Evolutionary conservation across 92 coral and sea anemone genomes (phyloP), one percentile per base, ranked within the genome.

Genomic region (Zoanthus sansibaricus): DNA sequence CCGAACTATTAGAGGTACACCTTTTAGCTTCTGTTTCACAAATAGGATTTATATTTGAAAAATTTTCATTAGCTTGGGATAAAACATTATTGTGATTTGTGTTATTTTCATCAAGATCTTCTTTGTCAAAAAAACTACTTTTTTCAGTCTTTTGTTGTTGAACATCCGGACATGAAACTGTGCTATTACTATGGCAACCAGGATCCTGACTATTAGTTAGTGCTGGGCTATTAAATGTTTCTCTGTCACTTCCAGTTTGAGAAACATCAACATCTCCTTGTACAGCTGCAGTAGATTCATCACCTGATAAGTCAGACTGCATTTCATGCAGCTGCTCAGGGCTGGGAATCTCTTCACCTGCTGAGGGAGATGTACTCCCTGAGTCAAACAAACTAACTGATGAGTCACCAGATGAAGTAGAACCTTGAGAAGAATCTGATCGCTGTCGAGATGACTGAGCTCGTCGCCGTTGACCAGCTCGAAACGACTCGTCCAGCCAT

Each of bases 401-500:
- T 3, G 92, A 62, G 83, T 90, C 86, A 45, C 87, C 84, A 10
- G 90, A 87, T 14, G 96, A 89, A 3, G 94, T 54, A 84, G 89
- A 48, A 7, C 92, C 88, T 17, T 91, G 89, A 47, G 98, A 92
- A 46, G 96, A 89, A 30, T 92, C 75, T 70, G 82, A 84, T 9
- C 84, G 89, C 10, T 91, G 90, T 17, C 88, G 86, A 0, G 93
- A 86, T 21, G 91, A 77, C 78, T 94, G 92, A 45, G 89, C 89
- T 75, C 98, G 87, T 16, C 91, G 92, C 3, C 98, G 91, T 87
- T 90, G 97, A 46, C 93, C 94, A 32, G 92, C 96, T 76, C 95
- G 95, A 56, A 93, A 91, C 48, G 99, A 97, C 88, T 97, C 97
- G 78, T 97, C 95, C 44, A 97, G 90, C 99, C 99, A 97, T 90